Percentiles rank a stretch among this genome's conserved stretches.
Evolutionary conservation across 1,140 invertebrate species (phyloP).

Genomic region (Medauroidea extradentata): DNA sequence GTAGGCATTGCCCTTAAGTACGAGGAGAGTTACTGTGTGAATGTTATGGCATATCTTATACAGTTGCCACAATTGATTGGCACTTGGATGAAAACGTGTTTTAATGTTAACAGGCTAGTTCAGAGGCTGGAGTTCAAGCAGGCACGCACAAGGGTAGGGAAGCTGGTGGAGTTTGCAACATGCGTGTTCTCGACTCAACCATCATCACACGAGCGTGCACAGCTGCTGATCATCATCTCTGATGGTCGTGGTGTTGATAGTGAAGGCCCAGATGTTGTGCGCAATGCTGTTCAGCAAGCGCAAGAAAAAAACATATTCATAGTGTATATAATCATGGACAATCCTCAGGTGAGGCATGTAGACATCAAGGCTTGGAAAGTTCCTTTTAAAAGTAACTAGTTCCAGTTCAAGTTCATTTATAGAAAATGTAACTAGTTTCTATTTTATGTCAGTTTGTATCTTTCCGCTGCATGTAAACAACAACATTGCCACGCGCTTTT

Average conservation of each 20-base stretch:
- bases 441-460: too few relatives aligned
- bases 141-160: constrained; percentile 71
- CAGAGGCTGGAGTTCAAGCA: constrained; percentile 77
- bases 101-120: constrained; percentile 49
- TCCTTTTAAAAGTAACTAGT: too few relatives aligned
- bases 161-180: constrained; percentile 73
- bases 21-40: too few relatives aligned
- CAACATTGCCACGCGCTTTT: too few relatives aligned
- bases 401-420: too few relatives aligned
- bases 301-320: constrained; percentile 81
- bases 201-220: constrained; percentile 60
- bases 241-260: constrained; percentile 91
- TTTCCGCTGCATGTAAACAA: too few relatives aligned
- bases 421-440: too few relatives aligned
- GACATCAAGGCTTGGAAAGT: too few relatives aligned
- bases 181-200: constrained; percentile 58
- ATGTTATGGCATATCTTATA: too few relatives aligned
- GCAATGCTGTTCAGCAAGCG: constrained; percentile 73
- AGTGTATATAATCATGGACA: constrained; percentile 94
- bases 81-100: constrained; percentile 33
- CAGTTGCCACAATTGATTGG: too few relatives aligned
- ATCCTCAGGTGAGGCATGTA: constrained; percentile 57
- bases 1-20: too few relatives aligned
- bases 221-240: constrained; percentile 87
- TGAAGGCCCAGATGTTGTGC: constrained; percentile 77